Evolutionary conservation across 2,797 vertebrate species (phyloP).

Genomic region (Avahi laniger): DNA sequence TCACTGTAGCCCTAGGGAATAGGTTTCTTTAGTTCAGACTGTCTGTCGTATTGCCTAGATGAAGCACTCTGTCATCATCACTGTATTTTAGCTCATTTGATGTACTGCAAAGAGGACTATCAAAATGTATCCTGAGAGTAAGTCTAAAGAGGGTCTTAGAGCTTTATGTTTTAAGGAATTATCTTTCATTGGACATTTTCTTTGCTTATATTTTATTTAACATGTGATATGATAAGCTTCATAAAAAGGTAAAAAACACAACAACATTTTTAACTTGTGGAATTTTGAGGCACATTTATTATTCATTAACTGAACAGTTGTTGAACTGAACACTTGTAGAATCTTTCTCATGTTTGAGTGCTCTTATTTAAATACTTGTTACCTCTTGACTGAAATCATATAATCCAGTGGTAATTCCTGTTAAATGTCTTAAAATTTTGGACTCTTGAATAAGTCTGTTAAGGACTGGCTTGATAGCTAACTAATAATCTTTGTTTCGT

Average conservation of each 20-base stretch:
- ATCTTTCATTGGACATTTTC: neutral
- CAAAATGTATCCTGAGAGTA: constrained; percentile 17
- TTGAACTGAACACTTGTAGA: neutral
- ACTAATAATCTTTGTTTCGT: neutral
- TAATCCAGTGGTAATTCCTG: neutral
- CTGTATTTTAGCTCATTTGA: neutral
- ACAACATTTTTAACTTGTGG: constrained; percentile 30
- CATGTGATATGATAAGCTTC: neutral
- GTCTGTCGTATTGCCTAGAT: neutral
- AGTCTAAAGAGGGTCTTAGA: neutral
- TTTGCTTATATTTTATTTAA: neutral
- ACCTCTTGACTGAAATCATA: neutral
- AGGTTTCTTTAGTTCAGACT: constrained; percentile 1
- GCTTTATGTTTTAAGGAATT: neutral
- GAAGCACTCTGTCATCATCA: neutral
- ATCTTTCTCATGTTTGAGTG: neutral
- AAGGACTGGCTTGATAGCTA: neutral
- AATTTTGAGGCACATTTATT: constrained; percentile 13
- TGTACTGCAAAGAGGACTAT: neutral
- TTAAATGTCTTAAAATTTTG: constrained; percentile 8
- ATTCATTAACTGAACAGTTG: neutral
- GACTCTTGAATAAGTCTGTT: neutral
- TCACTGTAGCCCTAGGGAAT: neutral
- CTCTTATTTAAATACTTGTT: neutral
- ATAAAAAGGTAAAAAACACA: constrained; percentile 9